Conservation (phyloP, 64 coral and sea anemone genomes). For the Cladopsammia gracilis region DNA sequence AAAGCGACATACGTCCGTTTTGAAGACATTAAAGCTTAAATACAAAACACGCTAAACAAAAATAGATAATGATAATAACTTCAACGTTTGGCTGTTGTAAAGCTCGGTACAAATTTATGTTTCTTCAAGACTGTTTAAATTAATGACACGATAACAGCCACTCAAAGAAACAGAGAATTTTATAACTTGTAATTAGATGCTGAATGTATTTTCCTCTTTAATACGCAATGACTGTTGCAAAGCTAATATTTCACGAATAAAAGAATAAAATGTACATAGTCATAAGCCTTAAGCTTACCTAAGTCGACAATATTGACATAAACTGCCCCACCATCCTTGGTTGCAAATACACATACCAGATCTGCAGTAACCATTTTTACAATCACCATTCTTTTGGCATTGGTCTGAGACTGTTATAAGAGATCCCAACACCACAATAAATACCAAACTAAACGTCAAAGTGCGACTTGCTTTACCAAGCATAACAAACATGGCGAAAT, state of each 20-base stretch:
- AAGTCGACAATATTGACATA: slow-evolving; percentile 79
- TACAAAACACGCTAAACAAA: too few relatives aligned
- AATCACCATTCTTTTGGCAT: slow-evolving; percentile 36
- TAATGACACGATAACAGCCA: too few relatives aligned
- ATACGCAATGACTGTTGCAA: not conserved
- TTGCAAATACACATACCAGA: slow-evolving; percentile 57
- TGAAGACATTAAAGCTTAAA: too few relatives aligned
- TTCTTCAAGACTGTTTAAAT: too few relatives aligned
- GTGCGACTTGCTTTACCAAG: not conserved
- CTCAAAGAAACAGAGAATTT: too few relatives aligned
- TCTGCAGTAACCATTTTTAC: slow-evolving; percentile 57
- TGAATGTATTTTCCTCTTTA: too few relatives aligned
- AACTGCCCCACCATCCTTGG: slow-evolving; percentile 79
- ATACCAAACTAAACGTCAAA: not conserved
- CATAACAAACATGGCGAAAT: slow-evolving; percentile 24
- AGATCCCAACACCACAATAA: not conserved
- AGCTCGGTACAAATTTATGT: too few relatives aligned
- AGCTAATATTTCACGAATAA: not conserved
- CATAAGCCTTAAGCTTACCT: slow-evolving; percentile 39
- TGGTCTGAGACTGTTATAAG: slow-evolving; percentile 2
- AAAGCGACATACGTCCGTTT: too few relatives aligned
- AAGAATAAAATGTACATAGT: not conserved
- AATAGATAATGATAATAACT: too few relatives aligned
- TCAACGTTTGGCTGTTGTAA: too few relatives aligned
- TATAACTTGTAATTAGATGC: too few relatives aligned